Conservation (phyloP, 2,888 invertebrate species). For the Branchellion lobata region DNA sequence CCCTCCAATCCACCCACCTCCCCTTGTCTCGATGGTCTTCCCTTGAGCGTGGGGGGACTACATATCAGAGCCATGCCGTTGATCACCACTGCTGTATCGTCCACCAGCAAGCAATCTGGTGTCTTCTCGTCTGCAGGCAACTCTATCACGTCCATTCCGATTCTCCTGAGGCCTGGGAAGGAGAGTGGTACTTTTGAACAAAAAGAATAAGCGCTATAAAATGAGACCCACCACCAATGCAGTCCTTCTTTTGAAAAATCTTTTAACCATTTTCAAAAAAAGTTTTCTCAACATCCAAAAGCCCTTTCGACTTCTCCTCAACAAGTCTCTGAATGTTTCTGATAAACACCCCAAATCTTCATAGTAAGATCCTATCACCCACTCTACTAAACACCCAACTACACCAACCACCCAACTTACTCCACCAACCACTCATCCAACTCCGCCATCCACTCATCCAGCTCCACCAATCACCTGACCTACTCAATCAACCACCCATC, state of each 20-base stretch:
- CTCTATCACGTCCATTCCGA: constrained; percentile 80
- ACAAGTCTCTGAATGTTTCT: too few species aligned
- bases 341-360: too few species aligned
- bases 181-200: background rate
- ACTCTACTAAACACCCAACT: background rate
- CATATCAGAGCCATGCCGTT: constrained; percentile 85
- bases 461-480: background rate
- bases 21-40: constrained; percentile 71
- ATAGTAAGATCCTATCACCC: too few species aligned
- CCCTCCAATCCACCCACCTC: constrained; percentile 67
- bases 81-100: constrained; percentile 85
- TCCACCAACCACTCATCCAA: too few species aligned
- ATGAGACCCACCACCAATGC: background rate
- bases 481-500: background rate
- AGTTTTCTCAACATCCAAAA: too few species aligned
- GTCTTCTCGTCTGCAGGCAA: constrained; percentile 80
- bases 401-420: background rate
- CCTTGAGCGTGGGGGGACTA: constrained; percentile 57
- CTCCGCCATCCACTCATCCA: background rate
- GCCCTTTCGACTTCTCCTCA: too few species aligned
- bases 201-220: too few species aligned
- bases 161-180: constrained; percentile 70
- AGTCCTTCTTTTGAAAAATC: background rate
- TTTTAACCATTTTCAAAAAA: background rate
- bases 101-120: constrained; percentile 81